Evolutionary conservation across 2,113 vertebrate species (phyloP), one percentile per base, ranked within the genome.

Genomic region (Carassius auratus): DNA sequence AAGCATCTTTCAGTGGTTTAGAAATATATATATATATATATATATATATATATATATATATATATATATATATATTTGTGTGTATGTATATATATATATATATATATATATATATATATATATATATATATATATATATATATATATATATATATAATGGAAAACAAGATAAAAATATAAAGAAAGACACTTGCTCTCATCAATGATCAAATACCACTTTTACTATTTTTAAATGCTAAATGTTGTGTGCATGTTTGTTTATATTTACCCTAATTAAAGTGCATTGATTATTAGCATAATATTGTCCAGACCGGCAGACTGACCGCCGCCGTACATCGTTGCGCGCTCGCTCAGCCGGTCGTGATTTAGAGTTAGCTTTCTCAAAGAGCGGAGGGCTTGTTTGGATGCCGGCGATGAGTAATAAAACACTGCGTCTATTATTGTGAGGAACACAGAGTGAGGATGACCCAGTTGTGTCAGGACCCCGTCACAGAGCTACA

Each of bases 391-490:
- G 66, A 80, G 19, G n/a, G 68, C 55, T 13, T 75, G 23, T 42
- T 42, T 77, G 50, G 17, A 59, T 78, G 57, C 21, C 48, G 13
- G 68, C 84, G 33, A 42, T 73, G 61, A 82, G 78, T 14, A 42
- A 76, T 36, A 55, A 84, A 87, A 17, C 66, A 26, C 8, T 5
- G 68, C 69, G 83, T 80, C 61, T 75, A 79, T 76, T 81, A 30
- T 69, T 71, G 79, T 42, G 64, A 38, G 52, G 48, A 69, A 85
- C 68, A 81, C 23, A 19, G 36, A 74, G 81, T 61, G 76, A 76
- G 17, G 38, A 76, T 89, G 86, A 86, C 84, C 87, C 85, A 77
- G 88, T 74, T 87, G 74, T 87, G 81, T 89, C 86, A 87, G 62
- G 84, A 52, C 76, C 36, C 45, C 14, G 59, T 84, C 71, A 80